Percentiles rank a stretch among this genome's conserved stretches.
Evolutionary conservation across 1,140 invertebrate species (phyloP).

Genomic region (Sycobia sp.): DNA sequence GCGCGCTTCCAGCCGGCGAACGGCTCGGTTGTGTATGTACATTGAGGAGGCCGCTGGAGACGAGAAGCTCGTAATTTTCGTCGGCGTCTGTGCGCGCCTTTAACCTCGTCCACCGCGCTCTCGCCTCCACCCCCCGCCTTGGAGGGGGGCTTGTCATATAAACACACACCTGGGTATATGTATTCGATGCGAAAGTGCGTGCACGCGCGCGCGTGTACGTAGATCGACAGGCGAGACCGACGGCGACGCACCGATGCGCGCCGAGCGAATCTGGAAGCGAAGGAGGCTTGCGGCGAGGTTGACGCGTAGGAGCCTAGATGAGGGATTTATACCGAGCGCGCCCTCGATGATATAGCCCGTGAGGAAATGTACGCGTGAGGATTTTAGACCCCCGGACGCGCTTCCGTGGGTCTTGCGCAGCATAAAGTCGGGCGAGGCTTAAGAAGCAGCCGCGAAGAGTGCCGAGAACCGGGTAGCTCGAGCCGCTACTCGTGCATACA

Average conservation of each 20-base stretch:
- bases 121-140: too few relatives aligned
- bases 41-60: conserved; percentile 44
- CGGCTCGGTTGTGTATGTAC: conserved; percentile 50
- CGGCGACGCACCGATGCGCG: neutral
- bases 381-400: neutral
- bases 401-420: neutral
- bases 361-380: neutral
- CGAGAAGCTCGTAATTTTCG: conserved; percentile 53
- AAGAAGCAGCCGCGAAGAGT: too few relatives aligned
- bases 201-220: neutral
- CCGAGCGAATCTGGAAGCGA: neutral
- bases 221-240: neutral
- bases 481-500: too few relatives aligned
- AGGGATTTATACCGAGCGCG: conserved; percentile 10
- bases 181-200: neutral
- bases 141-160: too few relatives aligned
- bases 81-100: conserved; percentile 46
- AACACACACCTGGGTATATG: too few relatives aligned
- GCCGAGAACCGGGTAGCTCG: too few relatives aligned
- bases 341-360: conserved; percentile 3
- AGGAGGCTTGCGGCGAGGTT: neutral
- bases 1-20: conserved; percentile 35
- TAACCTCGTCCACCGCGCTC: too few relatives aligned
- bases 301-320: neutral
- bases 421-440: too few relatives aligned